Evolutionary conservation across 1,140 invertebrate genomes (phyloP), one percentile per base, ranked within the genome.

Genomic region (Drosophila orena): DNA sequence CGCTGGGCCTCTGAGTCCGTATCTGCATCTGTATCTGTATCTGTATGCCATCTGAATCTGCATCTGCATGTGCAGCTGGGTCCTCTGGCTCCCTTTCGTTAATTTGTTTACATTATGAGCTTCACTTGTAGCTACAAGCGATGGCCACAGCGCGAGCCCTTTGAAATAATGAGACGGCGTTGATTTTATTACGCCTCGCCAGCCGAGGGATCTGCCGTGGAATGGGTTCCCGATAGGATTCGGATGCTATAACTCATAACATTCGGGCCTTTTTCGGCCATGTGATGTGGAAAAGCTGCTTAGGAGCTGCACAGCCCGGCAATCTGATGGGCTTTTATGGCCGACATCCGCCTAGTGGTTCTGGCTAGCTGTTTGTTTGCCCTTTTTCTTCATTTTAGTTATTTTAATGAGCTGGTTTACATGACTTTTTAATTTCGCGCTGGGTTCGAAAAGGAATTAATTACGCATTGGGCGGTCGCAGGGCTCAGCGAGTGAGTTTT

Each of bases 391-490:
- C 17, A 43, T 68, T 59, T 86, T 69, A 90, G 90, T 90, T 91
- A 91, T 91, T 91, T 91, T 91, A 91, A 91, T 91, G 84, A 91
- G 90, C 85, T 90, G 79, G 90, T 91, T 85, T 86, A 91, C 90
- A 91, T 91, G 90, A 91, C 90, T 91, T 91, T 91, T 91, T 91
- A 91, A 91, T 91, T 91, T 91, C 90, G 89, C 81, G 81, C 81
- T 88, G 88, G 52, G 72, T 78, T 66, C 81, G 79, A 90, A 90
- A 91, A 80, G 85, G 90, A 91, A 91, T 91, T 91, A 91, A 91
- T 91, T 91, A 91, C 90, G 79, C 84, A 75, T 86, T 91, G 90
- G 90, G 90, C 90, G 90, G 90, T 91, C 90, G 65, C 59, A 24
- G 53, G 52, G 70, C 72, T 85, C 81, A 74, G 52, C 37, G 61